phyloP scores from a whole-genome alignment of 2,797 vertebrate genomes.

The Tangara arthus region DNA sequence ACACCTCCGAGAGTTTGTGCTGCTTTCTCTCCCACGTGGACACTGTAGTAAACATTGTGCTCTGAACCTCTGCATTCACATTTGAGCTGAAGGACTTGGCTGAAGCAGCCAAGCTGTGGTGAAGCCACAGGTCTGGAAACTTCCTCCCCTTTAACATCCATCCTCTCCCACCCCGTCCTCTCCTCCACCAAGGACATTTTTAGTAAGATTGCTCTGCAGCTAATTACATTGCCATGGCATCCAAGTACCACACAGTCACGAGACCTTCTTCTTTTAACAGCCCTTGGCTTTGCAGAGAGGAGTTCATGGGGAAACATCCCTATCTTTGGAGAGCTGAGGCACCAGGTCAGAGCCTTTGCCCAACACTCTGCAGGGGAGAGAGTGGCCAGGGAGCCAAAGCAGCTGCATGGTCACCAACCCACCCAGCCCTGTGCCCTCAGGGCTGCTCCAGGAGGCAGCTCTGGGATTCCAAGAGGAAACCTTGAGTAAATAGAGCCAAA shows the following conservation, averaged over 20 bases:
- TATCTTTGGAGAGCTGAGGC: not conserved
- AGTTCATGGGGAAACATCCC: not conserved
- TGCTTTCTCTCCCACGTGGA: not conserved
- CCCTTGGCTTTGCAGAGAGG: conserved; percentile 2
- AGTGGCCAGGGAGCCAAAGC: not conserved
- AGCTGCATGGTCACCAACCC: not conserved
- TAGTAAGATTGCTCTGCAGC: conserved; percentile 44
- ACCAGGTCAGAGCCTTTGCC: not conserved
- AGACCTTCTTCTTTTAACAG: conserved; percentile 43
- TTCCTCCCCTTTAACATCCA: not conserved
- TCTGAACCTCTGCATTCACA: not conserved
- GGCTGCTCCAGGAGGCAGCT: not conserved
- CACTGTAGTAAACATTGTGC: not conserved
- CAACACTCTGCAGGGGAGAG: not conserved
- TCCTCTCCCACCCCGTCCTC: not conserved
- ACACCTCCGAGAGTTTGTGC: not conserved
- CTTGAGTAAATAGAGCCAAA: not conserved
- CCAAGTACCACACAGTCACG: conserved; percentile 54
- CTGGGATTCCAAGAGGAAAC: not conserved
- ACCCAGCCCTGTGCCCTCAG: not conserved
- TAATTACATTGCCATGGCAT: conserved; percentile 64
- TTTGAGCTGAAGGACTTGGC: not conserved
- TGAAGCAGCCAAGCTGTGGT: not conserved
- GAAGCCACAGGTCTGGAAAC: not conserved
- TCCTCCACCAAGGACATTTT: conserved; percentile 57